phyloP scores from a whole-genome alignment of 2,797 vertebrate species.

The Eleutherodactylus coqui region DNA sequence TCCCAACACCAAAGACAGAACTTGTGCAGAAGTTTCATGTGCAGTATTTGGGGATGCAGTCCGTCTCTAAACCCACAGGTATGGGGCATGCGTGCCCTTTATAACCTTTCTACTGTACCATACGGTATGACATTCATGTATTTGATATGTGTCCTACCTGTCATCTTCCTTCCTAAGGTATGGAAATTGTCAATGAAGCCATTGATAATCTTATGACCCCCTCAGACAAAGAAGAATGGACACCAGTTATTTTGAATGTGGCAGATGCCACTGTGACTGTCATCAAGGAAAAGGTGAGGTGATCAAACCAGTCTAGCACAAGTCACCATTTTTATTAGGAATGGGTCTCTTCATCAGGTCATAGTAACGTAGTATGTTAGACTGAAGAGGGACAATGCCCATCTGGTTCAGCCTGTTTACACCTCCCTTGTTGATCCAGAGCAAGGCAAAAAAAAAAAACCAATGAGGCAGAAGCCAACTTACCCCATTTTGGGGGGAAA shows the following conservation, averaged over 20 bases:
- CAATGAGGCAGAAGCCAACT: too few relatives aligned
- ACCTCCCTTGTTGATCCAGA: too few relatives aligned
- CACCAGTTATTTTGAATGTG: constrained; percentile 91
- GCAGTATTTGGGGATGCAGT: constrained; percentile 90
- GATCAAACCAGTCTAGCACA: neutral
- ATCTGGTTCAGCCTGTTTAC: too few relatives aligned
- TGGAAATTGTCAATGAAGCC: constrained; percentile 95
- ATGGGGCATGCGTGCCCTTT: constrained; percentile 67
- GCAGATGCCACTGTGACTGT: constrained; percentile 95
- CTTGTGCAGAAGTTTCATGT: constrained; percentile 96
- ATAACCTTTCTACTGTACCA: neutral
- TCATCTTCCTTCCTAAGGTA: constrained; percentile 78
- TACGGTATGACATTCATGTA: neutral
- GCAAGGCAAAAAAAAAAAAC: too few relatives aligned
- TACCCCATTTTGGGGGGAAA: too few relatives aligned
- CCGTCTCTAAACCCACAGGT: constrained; percentile 94
- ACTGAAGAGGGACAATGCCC: too few relatives aligned
- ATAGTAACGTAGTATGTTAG: too few relatives aligned
- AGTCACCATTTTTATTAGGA: neutral
- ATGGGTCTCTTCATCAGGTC: neutral
- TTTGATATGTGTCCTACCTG: too few relatives aligned
- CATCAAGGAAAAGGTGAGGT: constrained; percentile 88
- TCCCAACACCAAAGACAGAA: constrained; percentile 97
- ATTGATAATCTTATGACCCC: constrained; percentile 89
- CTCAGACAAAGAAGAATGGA: constrained; percentile 90